Evolutionary conservation across 1,140 invertebrate genomes (phyloP).

Genomic region (Bathynomus jamesi): DNA sequence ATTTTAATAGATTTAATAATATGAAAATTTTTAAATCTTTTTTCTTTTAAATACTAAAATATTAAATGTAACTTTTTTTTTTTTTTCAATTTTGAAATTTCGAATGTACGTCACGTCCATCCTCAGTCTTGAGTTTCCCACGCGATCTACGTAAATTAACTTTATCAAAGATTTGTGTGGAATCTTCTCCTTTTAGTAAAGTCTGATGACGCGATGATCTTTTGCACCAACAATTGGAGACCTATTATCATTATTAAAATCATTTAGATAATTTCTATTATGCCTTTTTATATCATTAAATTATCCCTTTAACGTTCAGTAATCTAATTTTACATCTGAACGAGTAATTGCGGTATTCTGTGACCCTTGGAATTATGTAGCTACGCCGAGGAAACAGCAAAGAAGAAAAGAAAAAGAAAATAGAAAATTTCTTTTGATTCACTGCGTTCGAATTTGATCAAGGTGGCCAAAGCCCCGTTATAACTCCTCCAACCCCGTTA

Average conservation of each 20-base stretch:
- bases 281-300: neutral
- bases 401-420: neutral
- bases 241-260: neutral
- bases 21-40: too few relatives aligned
- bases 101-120: too few relatives aligned
- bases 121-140: too few relatives aligned
- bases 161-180: too few relatives aligned
- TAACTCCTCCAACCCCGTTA: neutral
- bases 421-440: neutral
- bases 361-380: neutral
- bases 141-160: too few relatives aligned
- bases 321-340: neutral
- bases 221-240: too few relatives aligned
- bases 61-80: too few relatives aligned
- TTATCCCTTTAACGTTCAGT: neutral
- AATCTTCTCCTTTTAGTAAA: too few relatives aligned
- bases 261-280: neutral
- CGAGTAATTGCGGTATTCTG: neutral
- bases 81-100: too few relatives aligned
- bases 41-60: too few relatives aligned
- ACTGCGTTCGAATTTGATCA: neutral
- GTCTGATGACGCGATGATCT: too few relatives aligned
- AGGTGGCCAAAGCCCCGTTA: neutral
- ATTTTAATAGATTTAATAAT: too few relatives aligned
- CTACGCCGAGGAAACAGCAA: neutral